A percentile compares a stretch with the other conserved stretches of the same genome.
Evolutionary conservation across 2,113 vertebrate species (phyloP).

Genomic region (Aspidoscelis tigris): DNA sequence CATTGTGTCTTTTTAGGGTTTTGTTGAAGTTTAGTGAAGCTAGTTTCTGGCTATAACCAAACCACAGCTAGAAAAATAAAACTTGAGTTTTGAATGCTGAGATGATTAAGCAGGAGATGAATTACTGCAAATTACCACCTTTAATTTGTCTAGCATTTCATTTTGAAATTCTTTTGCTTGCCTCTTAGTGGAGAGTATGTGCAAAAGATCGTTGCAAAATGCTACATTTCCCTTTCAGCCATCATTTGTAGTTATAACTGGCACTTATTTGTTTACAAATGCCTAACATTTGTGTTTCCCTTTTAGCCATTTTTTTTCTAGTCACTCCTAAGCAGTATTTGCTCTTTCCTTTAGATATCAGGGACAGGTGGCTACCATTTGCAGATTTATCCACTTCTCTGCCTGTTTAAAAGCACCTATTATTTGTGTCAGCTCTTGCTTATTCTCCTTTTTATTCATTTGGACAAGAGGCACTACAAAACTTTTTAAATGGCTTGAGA

Average conservation of each 20-base stretch:
- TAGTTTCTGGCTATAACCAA: background rate
- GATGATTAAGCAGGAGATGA: background rate
- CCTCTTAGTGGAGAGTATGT: background rate
- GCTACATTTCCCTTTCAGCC: constrained; percentile 19
- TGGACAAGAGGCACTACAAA: constrained; percentile 80
- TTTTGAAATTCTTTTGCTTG: background rate
- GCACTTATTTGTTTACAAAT: constrained; percentile 50
- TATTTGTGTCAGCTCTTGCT: constrained; percentile 78
- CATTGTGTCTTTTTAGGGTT: background rate
- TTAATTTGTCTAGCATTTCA: background rate
- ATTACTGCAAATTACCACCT: background rate
- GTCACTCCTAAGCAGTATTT: constrained; percentile 58
- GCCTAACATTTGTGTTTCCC: constrained; percentile 57
- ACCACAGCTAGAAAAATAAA: background rate
- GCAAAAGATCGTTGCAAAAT: background rate
- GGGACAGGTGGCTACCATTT: constrained; percentile 82
- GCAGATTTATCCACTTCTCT: constrained; percentile 77
- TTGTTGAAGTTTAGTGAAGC: background rate
- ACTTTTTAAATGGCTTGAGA: constrained; percentile 78
- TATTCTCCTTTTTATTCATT: constrained; percentile 78
- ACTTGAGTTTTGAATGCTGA: background rate
- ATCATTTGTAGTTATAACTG: constrained; percentile 52
- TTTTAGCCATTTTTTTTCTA: constrained; percentile 63
- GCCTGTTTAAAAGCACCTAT: constrained; percentile 70
- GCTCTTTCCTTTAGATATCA: constrained; percentile 68